Evolutionary conservation across 2,888 invertebrate species (phyloP).

Genomic region (Cylindroiulus punctatus): DNA sequence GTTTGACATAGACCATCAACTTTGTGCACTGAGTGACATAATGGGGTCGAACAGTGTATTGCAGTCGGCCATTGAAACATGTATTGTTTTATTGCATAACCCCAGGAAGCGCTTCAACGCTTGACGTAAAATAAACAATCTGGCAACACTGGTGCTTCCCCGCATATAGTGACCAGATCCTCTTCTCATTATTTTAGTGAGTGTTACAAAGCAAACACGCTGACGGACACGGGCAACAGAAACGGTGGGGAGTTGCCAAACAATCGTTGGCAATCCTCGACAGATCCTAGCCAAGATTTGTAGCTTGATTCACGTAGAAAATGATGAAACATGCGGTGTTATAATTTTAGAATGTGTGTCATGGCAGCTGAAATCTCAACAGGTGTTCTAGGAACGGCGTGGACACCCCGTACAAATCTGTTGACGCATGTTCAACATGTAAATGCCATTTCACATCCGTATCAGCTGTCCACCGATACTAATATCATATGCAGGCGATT

Average conservation of each 20-base stretch:
- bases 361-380: neutral
- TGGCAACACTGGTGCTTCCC: neutral
- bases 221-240: neutral
- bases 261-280: neutral
- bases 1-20: neutral
- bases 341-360: neutral
- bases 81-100: slow-evolving; percentile 1
- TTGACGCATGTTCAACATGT: neutral
- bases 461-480: neutral
- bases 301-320: neutral
- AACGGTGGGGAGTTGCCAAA: neutral
- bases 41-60: neutral
- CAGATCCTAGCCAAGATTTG: too few relatives aligned
- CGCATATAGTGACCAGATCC: neutral
- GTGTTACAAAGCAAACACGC: neutral
- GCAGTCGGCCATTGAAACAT: neutral
- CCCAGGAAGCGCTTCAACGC: neutral
- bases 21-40: neutral
- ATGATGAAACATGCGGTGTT: neutral
- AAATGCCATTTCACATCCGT: neutral
- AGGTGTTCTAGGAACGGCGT: neutral
- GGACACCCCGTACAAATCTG: neutral
- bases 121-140: neutral
- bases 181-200: neutral
- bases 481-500: neutral